Base-by-base conservation (phyloP, 2,797 vertebrate genomes). In the Intellagama lesueurii region DNA sequence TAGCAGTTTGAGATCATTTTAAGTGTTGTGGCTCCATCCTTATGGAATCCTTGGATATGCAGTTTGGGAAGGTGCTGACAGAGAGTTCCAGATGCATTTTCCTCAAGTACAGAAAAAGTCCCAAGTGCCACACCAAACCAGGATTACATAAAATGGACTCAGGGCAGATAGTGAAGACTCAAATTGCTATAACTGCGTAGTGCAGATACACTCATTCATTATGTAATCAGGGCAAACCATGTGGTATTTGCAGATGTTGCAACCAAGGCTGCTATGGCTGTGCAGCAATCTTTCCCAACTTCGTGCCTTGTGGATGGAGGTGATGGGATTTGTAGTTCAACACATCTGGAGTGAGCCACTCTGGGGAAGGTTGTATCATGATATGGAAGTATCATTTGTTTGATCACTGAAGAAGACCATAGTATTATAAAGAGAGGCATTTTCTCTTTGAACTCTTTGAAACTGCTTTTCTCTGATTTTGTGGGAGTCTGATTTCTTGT, bases 401-500 rank as follows among this genome's bases (percentile, higher is more conserved):
- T 87, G 19, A 24, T 81, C 24, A 5, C 80, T 47, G 32, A 79
- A 56, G 32, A 79, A 56, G 7, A 3, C 44, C n/a, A 6, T 19
- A 35, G 28, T n/a, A 77, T 40, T 72, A 7, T 52, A 56, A 87
- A 80, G 6, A 81, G 22, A 47, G 28, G 30, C 9, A 40, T 83
- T 40, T n/a, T 79, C 35, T 44, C 28, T 72, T 17, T 73, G 12
- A 12, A 40, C 30, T 66, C 30, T 52, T 56, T n/a, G 2, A 30
- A 87, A 70, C 22, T 75, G 30, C 2, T 88, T 72, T 81, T 64
- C 24, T 11, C n/a, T 16, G n/a, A 32, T 70, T 44, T 81, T 19
- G 28, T 83, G 7, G n/a, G 83, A 88, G n/a, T 87, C 49, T n/a
- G 78, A 44, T 75, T 82, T 64, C 32, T 82, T 80, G 69, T 44